Evolutionary conservation across 2,888 invertebrate genomes (phyloP).

Genomic region (Amaurobius ferox): DNA sequence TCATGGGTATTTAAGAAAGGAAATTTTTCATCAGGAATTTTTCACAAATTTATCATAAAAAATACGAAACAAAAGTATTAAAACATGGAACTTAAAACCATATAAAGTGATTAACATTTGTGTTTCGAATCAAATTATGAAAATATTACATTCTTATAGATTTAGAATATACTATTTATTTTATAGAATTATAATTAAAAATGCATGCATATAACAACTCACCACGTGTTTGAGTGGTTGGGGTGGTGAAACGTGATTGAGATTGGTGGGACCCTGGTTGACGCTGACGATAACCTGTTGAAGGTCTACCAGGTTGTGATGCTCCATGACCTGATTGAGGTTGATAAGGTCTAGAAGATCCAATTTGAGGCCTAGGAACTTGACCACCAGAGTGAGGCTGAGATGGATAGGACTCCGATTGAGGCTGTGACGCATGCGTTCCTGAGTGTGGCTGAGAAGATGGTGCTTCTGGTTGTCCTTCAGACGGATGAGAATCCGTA

Average conservation of each 20-base stretch:
- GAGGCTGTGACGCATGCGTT: conserved; percentile 4
- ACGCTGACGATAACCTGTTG: neutral
- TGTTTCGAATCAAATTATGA: no score
- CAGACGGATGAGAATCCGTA: neutral
- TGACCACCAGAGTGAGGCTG: conserved; percentile 3
- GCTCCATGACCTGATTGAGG: no score
- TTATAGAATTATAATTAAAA: no score
- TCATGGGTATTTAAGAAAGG: no score
- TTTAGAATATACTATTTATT: no score
- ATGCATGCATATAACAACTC: no score
- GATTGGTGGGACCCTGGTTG: neutral
- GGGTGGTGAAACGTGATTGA: neutral
- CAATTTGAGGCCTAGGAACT: neutral
- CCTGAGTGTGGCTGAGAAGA: neutral
- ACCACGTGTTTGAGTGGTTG: neutral
- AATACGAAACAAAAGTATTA: no score
- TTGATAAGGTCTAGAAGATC: conserved; percentile 13
- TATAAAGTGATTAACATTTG: no score
- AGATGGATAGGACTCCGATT: conserved; percentile 4
- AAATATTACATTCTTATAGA: no score
- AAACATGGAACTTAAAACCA: no score
- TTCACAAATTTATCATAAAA: no score
- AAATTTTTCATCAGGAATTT: no score
- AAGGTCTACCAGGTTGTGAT: conserved; percentile 5
- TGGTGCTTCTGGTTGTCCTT: neutral